These are phyloP conservation scores for Gryon sp. DNA, from an alignment of 1,140 invertebrate species.

Conservation along the genomic window DNA sequence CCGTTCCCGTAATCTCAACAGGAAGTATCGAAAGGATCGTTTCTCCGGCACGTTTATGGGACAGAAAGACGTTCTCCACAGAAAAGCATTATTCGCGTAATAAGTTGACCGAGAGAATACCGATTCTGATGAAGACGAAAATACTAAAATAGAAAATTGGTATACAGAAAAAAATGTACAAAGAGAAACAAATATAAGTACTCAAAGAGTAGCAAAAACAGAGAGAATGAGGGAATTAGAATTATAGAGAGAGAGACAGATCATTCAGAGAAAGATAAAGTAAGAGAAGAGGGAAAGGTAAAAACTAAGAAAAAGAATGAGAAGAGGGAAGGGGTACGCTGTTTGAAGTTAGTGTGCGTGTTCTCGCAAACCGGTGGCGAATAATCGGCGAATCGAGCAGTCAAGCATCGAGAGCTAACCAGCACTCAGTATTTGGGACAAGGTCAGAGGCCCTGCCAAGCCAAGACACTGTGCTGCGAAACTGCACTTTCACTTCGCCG, in stretches of 20 bases:
- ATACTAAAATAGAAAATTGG: too few species aligned
- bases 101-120: slow-evolving; percentile 25
- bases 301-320: slow-evolving; percentile 14
- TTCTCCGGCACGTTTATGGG: slow-evolving; percentile 60
- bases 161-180: not conserved
- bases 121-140: not conserved
- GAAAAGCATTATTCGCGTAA: slow-evolving; percentile 46
- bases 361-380: slow-evolving; percentile 61
- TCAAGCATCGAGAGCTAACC: slow-evolving; percentile 64
- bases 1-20: slow-evolving; percentile 58
- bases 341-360: slow-evolving; percentile 35
- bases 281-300: slow-evolving; percentile 17
- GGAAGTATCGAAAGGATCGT: slow-evolving; percentile 61
- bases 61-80: slow-evolving; percentile 44
- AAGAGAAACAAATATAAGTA: not conserved
- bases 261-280: slow-evolving; percentile 6
- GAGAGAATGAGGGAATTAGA: not conserved
- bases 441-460: slow-evolving; percentile 74
- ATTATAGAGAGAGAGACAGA: not conserved
- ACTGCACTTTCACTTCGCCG: slow-evolving; percentile 76
- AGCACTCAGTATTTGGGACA: slow-evolving; percentile 78
- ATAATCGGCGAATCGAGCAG: slow-evolving; percentile 66
- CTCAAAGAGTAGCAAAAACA: too few species aligned
- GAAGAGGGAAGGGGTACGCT: slow-evolving; percentile 4
- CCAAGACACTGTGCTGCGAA: slow-evolving; percentile 71